phyloP scores from a whole-genome alignment of 2,113 vertebrate genomes.

The Peromyscus leucopus region DNA sequence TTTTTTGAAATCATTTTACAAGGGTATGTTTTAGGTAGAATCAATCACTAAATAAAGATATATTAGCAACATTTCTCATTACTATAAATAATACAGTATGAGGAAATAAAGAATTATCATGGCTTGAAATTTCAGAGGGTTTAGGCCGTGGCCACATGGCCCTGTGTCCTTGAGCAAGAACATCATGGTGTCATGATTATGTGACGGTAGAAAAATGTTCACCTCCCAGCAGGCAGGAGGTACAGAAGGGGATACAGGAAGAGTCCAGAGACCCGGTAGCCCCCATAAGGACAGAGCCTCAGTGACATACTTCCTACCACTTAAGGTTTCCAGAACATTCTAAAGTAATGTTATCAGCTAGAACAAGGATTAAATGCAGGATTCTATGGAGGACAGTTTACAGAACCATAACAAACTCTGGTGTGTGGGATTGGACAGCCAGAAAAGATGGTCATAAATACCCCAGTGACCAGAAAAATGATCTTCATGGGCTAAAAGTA shows the following conservation, averaged over 20 bases:
- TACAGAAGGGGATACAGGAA: background rate
- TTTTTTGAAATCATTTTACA: slow-evolving; percentile 5
- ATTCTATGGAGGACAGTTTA: background rate
- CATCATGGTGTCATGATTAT: background rate
- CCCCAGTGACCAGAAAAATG: background rate
- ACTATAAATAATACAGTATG: background rate
- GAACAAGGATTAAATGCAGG: background rate
- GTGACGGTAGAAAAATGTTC: background rate
- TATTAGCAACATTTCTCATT: background rate
- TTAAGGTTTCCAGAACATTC: background rate
- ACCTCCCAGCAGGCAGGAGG: background rate
- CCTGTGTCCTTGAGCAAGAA: background rate
- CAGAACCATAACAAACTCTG: background rate
- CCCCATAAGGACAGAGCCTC: no score
- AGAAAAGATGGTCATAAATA: background rate
- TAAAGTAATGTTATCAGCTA: background rate
- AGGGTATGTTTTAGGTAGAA: background rate
- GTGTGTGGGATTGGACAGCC: background rate
- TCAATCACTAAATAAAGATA: background rate
- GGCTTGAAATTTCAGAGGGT: background rate
- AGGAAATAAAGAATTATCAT: background rate
- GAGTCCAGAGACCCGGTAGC: background rate
- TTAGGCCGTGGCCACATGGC: background rate
- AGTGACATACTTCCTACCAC: background rate
- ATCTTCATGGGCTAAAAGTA: background rate